Conservation (phyloP, 2,888 invertebrate species). For the Clusia tigrina region DNA sequence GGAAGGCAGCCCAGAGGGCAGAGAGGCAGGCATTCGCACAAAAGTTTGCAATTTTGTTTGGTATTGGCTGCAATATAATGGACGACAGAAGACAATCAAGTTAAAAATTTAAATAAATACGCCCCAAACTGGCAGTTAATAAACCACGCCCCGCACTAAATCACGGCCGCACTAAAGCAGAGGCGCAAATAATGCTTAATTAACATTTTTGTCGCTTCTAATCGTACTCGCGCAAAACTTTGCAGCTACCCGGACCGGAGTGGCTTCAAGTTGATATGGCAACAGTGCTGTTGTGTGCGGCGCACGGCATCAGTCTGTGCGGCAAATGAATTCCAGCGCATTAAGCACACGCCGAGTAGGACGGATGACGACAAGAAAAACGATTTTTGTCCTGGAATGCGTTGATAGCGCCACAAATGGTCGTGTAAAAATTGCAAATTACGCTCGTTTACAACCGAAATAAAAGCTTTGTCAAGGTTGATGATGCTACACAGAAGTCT, state of each 20-base stretch:
- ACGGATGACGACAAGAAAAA: neutral
- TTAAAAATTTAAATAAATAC: slow-evolving; percentile 2
- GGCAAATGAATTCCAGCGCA: slow-evolving; percentile 4
- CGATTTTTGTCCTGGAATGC: slow-evolving; percentile 4
- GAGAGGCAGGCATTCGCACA: no score
- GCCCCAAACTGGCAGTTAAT: neutral
- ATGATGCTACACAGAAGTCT: neutral
- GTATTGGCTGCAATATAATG: no score
- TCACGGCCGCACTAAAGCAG: neutral
- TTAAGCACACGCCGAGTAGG: slow-evolving; percentile 3
- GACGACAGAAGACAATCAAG: neutral
- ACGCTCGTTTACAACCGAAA: slow-evolving; percentile 53
- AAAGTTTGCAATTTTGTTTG: no score
- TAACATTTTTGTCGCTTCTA: slow-evolving; percentile 11
- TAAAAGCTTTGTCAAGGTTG: slow-evolving; percentile 34
- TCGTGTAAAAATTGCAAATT: slow-evolving; percentile 55
- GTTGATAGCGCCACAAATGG: slow-evolving; percentile 38
- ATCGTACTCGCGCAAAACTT: neutral
- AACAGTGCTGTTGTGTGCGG: neutral
- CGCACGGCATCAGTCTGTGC: neutral
- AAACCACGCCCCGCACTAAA: neutral
- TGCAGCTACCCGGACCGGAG: neutral
- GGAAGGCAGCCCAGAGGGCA: no score
- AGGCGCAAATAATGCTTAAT: neutral
- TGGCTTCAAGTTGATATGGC: neutral